Evolutionary conservation across 2,797 vertebrate species (phyloP), one percentile per base, ranked within the genome.

Genomic region (Protonibea diacanthus): DNA sequence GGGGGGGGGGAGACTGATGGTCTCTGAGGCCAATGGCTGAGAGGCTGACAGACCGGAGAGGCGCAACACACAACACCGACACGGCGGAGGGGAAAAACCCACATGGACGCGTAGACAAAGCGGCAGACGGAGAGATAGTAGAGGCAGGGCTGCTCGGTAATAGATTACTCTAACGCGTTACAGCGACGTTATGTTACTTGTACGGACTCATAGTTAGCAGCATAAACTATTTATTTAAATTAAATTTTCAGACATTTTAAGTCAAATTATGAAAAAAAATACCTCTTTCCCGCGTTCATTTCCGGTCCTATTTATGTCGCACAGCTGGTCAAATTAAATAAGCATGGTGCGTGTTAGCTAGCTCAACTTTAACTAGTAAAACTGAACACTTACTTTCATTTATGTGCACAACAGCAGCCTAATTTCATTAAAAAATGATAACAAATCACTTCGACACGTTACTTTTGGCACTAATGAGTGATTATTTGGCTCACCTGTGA

Each of bases 11-110:
- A 92, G 92, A 94, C 89, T 87, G 93, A 92, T 76, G 93, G 66
- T 77, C 85, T 85, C 66, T 75, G 91, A 89, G 85, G 87, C 92
- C 89, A 88, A 89, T 89, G 92, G 86, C 91, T 83, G 92, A 59
- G 83, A 70, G 82, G 77, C 67, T 53, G 74, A 17, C 57, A 8
- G 59, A 58, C 6, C 42, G 44, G 58, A 76, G 72, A 74, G 74
- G 60, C 75, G 70, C 74, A 51, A n/a, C 82, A n/a, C 82, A 9
- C 33, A 9, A 38, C 33, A 33, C 71, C 17, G 63, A 74, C 74
- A 58, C 76, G 0, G 71, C 20, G 64, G 40, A 44, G 47, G 72
- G 72, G 82, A 79, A 51, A 69, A 80, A 48, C 66, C 67, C 85
- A 81, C 82, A 86, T 72, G 86, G 82, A 84, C 20, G 69, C 81